Percentiles rank a stretch among this genome's conserved stretches.
phyloP scores from a whole-genome alignment of 2,113 vertebrate species.

The Zosterops hypoxanthus region DNA sequence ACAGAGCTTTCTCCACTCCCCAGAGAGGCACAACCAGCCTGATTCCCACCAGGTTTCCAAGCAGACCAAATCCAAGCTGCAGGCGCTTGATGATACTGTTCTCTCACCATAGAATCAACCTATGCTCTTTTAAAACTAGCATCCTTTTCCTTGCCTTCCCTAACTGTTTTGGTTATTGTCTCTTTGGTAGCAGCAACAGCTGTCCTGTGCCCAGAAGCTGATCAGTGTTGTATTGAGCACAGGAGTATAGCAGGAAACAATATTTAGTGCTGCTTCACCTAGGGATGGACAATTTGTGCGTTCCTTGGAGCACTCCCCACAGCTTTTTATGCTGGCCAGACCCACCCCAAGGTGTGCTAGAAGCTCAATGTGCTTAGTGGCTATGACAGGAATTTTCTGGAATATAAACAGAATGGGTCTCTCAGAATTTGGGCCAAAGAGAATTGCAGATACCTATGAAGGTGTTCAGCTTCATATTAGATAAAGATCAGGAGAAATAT shows the following conservation, averaged over 20 bases:
- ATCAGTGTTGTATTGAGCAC: not conserved
- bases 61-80: accelerated
- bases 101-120: not conserved
- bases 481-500: not conserved
- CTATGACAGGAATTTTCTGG: not conserved
- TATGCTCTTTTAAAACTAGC: not conserved
- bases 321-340: not conserved
- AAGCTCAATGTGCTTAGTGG: not conserved
- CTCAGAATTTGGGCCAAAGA: not conserved
- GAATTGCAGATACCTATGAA: not conserved
- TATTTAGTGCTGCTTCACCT: not conserved
- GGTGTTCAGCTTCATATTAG: not conserved
- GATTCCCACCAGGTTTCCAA: not conserved
- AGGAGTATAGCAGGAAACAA: not conserved
- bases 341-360: not conserved
- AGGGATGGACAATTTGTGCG: not conserved
- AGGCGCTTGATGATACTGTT: not conserved
- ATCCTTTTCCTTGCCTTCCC: not conserved
- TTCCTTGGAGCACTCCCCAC: not conserved
- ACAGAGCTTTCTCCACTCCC: not conserved
- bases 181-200: not conserved
- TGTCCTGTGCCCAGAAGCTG: not conserved
- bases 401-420: not conserved
- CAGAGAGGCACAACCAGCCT: not conserved
- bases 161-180: not conserved